These are phyloP conservation scores for Nemapogon koenigi DNA, from an alignment of 2,888 invertebrate species.

Conservation along the genomic window DNA sequence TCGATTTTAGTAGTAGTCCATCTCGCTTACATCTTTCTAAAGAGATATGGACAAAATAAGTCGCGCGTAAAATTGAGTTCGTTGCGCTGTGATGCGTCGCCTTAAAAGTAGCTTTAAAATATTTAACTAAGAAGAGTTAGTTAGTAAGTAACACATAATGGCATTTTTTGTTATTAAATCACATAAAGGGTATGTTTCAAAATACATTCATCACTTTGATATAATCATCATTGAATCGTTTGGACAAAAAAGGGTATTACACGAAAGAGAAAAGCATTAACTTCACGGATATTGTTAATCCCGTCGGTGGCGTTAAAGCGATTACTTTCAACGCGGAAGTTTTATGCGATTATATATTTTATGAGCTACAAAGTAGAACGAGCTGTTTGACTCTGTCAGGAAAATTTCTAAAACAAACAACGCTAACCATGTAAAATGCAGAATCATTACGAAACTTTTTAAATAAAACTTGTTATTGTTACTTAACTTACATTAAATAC, in stretches of 20 bases:
- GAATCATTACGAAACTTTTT: background rate
- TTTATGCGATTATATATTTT: constrained; percentile 16
- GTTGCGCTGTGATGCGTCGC: too few relatives aligned
- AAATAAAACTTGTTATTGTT: background rate
- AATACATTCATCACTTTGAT: too few relatives aligned
- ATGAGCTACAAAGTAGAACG: constrained; percentile 11
- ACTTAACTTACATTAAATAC: too few relatives aligned
- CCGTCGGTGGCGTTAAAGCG: constrained; percentile 19
- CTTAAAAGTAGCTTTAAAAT: too few relatives aligned
- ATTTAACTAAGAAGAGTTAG: too few relatives aligned
- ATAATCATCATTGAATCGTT: constrained; percentile 3
- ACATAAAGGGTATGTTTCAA: too few relatives aligned
- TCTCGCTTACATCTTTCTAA: too few relatives aligned
- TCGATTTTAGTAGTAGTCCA: too few relatives aligned
- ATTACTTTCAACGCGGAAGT: constrained; percentile 20
- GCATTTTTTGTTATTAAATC: too few relatives aligned
- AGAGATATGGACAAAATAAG: too few relatives aligned
- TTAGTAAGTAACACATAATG: too few relatives aligned
- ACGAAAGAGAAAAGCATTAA: constrained; percentile 8
- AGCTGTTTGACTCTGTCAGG: constrained; percentile 1
- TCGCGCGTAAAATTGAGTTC: too few relatives aligned
- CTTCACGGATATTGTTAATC: constrained; percentile 13
- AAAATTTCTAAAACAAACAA: constrained; percentile 10
- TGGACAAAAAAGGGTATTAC: constrained; percentile 4
- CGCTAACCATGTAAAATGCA: constrained; percentile 1